Evolutionary conservation across 37 sponge, comb jelly and placozoan species (phyloP).

Genomic region (Tethya wilhelma): DNA sequence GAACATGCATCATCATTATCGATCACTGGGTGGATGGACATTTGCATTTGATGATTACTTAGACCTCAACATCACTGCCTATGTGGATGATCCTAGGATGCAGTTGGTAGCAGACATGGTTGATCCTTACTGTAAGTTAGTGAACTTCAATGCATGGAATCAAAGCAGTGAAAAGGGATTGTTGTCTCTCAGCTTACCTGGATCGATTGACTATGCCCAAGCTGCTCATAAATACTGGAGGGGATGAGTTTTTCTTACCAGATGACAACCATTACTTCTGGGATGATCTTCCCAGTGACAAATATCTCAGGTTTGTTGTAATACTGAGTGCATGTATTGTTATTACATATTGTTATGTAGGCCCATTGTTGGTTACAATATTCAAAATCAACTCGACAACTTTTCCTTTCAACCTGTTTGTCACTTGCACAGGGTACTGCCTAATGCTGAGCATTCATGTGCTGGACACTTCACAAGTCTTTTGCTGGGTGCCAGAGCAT

Average conservation of each 20-base stretch:
- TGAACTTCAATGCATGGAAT: background rate
- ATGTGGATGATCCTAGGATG: conserved; percentile 58
- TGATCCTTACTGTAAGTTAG: conserved; percentile 75
- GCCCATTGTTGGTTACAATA: too few relatives aligned
- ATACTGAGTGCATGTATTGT: background rate
- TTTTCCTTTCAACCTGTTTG: background rate
- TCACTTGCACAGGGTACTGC: conserved; percentile 59
- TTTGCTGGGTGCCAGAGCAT: conserved; percentile 44
- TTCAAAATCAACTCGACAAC: too few relatives aligned
- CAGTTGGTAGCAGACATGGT: conserved; percentile 56
- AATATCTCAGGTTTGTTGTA: conserved; percentile 66
- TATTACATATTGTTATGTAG: conserved; percentile 4
- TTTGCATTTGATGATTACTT: conserved; percentile 92
- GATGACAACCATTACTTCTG: conserved; percentile 90
- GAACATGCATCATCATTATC: conserved; percentile 86
- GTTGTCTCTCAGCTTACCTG: conserved; percentile 60
- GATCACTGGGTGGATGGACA: conserved; percentile 87
- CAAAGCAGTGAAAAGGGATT: background rate
- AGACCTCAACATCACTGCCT: conserved; percentile 69
- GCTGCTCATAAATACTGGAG: conserved; percentile 75
- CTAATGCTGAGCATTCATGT: conserved; percentile 90
- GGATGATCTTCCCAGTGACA: conserved; percentile 70
- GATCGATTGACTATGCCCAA: conserved; percentile 87
- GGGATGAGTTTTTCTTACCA: conserved; percentile 91
- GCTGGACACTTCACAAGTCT: conserved; percentile 61